Evolutionary conservation across 2,888 invertebrate species (phyloP).

Genomic region (Eupithecia vulgata): DNA sequence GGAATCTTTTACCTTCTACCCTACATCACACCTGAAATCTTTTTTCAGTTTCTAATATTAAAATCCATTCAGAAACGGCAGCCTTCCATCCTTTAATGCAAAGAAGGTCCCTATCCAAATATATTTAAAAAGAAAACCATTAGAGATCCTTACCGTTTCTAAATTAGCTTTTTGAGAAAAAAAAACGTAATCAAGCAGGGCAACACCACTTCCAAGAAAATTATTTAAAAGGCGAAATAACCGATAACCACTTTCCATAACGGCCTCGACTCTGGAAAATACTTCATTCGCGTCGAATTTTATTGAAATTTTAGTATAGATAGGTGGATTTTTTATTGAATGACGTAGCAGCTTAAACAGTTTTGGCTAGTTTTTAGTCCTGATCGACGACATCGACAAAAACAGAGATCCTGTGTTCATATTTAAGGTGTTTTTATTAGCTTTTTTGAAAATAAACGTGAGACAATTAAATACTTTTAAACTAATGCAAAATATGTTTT

Average conservation of each 20-base stretch:
- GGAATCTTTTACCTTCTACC: neutral
- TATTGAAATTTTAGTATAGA: no score
- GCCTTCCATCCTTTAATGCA: neutral
- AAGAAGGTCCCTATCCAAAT: neutral
- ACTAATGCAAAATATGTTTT: no score
- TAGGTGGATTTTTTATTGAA: no score
- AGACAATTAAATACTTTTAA: no score
- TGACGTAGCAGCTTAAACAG: no score
- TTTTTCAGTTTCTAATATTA: neutral
- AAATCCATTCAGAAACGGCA: neutral
- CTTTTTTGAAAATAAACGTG: no score
- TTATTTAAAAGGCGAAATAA: conserved; percentile 12
- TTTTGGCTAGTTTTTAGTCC: no score
- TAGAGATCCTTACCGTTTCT: neutral
- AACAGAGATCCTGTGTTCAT: no score
- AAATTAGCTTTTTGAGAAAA: conserved; percentile 6
- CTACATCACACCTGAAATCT: neutral
- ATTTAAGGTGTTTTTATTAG: no score
- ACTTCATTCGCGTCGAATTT: neutral
- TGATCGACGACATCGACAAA: no score
- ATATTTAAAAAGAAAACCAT: neutral
- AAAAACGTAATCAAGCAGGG: neutral
- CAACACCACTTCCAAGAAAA: conserved; percentile 11
- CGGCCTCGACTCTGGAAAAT: neutral
- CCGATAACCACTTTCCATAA: conserved; percentile 6